Conservation (phyloP, 1,140 invertebrate species). For the Aphelenchoides avenae region DNA sequence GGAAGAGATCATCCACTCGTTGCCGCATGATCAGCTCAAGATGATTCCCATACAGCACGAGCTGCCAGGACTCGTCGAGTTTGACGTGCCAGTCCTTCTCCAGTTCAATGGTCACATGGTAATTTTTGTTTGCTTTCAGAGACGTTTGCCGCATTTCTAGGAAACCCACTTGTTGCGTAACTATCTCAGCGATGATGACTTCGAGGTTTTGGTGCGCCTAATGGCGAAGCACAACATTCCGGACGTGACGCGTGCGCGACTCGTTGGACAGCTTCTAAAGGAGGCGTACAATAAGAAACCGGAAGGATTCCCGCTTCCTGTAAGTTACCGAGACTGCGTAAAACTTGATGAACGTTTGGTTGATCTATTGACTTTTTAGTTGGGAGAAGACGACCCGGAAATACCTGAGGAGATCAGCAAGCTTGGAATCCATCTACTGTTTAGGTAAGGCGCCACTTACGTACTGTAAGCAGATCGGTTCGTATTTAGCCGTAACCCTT, state of each 20-base stretch:
- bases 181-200: conserved; percentile 23
- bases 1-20: conserved; percentile 11
- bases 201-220: conserved; percentile 18
- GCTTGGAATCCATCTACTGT: conserved; percentile 23
- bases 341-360: no score
- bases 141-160: conserved; percentile 12
- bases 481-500: conserved; percentile 20
- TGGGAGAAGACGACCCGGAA: conserved; percentile 24
- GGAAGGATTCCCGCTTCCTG: conserved; percentile 28
- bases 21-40: conserved; percentile 23
- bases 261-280: conserved; percentile 31
- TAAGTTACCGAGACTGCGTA: no score
- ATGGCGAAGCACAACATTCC: conserved; percentile 20
- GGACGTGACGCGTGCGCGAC: conserved; percentile 28
- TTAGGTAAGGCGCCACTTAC: neutral
- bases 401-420: conserved; percentile 28
- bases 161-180: conserved; percentile 31
- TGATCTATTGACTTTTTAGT: no score
- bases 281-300: conserved; percentile 28
- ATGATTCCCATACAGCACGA: conserved; percentile 25
- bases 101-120: conserved; percentile 41
- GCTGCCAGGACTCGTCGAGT: conserved; percentile 32
- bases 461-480: no score
- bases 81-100: conserved; percentile 36
- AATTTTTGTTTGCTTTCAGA: neutral